These are phyloP conservation scores for Sorex fumeus DNA, from an alignment of 2,113 vertebrate species.

Conservation along the genomic window DNA sequence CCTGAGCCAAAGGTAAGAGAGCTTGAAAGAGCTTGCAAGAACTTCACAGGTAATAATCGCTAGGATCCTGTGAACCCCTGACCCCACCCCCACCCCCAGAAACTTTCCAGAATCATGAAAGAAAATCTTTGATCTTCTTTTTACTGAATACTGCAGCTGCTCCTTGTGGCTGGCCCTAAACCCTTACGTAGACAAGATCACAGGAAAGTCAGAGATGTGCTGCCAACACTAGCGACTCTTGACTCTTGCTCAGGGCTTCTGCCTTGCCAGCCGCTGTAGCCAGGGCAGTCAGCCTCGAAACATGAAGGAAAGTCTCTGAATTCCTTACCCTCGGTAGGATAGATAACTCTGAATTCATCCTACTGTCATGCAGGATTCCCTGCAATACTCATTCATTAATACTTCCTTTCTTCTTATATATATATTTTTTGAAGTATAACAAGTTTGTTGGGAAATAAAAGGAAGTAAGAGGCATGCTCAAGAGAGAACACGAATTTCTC, in stretches of 20 bases:
- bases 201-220: neutral
- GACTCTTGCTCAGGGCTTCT: neutral
- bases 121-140: neutral
- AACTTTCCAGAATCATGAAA: neutral
- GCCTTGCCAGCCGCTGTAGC: neutral
- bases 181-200: neutral
- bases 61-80: neutral
- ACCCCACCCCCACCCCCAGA: neutral
- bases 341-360: neutral
- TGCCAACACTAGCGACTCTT: neutral
- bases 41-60: neutral
- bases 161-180: neutral
- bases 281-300: too few relatives aligned
- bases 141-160: neutral
- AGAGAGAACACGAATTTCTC: too few relatives aligned
- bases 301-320: neutral
- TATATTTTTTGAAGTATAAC: too few relatives aligned
- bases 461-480: too few relatives aligned
- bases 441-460: too few relatives aligned
- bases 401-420: too few relatives aligned
- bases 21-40: neutral
- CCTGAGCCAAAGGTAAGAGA: neutral
- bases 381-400: neutral
- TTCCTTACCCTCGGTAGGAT: neutral
- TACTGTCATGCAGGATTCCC: neutral